phyloP scores from a whole-genome alignment of 2,888 invertebrate genomes.

The Sesia bembeciformis region DNA sequence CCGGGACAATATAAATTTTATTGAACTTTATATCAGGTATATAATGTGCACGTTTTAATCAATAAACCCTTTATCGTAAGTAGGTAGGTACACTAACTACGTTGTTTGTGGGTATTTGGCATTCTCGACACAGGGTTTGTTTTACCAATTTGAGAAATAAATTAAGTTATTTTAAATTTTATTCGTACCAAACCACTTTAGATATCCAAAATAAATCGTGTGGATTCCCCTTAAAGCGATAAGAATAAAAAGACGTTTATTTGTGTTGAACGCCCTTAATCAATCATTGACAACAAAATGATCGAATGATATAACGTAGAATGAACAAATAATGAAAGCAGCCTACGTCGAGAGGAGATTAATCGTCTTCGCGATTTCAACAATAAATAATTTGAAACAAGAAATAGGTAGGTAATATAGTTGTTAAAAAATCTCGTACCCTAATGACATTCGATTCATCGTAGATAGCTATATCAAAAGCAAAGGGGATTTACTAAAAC shows the following conservation, averaged over 20 bases:
- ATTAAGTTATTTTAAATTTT: too few relatives aligned
- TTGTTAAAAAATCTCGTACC: background rate
- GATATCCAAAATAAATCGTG: background rate
- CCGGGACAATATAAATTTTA: slow-evolving; percentile 1
- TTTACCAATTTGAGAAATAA: too few relatives aligned
- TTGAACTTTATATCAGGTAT: slow-evolving; percentile 3
- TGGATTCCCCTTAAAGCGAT: background rate
- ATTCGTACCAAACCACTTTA: background rate
- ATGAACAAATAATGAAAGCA: background rate
- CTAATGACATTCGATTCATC: background rate
- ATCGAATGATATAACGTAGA: background rate
- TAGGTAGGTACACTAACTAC: too few relatives aligned
- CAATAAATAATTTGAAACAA: background rate
- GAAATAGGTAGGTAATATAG: too few relatives aligned
- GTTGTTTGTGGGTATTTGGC: too few relatives aligned
- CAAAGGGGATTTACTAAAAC: background rate
- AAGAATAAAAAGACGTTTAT: background rate
- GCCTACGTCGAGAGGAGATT: background rate
- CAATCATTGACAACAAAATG: background rate
- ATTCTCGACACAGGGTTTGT: too few relatives aligned
- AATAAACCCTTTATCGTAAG: too few relatives aligned
- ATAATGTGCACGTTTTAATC: too few relatives aligned
- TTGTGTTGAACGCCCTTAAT: background rate
- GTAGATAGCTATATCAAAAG: too few relatives aligned
- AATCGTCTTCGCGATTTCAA: background rate